Evolutionary conservation across 1,140 invertebrate genomes (phyloP).

Genomic region (Samia ricini): DNA sequence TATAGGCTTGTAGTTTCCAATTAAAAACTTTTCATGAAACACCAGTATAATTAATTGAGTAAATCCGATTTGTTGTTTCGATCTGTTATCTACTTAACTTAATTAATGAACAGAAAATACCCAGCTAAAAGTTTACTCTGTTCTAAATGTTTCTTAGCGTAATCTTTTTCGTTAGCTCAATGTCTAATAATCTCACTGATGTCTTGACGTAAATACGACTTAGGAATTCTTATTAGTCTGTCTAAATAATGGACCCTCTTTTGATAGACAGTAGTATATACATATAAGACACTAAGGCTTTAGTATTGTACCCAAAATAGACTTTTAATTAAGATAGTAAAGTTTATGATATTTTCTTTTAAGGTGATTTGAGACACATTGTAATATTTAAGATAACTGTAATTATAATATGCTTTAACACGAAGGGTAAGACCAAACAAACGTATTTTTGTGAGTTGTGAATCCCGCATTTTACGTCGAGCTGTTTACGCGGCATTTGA

Average conservation of each 20-base stretch:
- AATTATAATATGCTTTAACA: neutral
- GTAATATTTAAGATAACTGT: no score
- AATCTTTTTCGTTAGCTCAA: slow-evolving; percentile 60
- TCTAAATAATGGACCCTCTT: slow-evolving; percentile 53
- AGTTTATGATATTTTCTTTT: neutral
- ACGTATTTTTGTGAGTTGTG: neutral
- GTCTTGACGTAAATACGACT: slow-evolving; percentile 66
- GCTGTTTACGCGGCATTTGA: no score
- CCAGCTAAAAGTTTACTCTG: slow-evolving; percentile 17
- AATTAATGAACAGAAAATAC: slow-evolving; percentile 13
- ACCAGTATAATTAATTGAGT: neutral
- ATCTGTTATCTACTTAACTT: neutral
- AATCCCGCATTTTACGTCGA: no score
- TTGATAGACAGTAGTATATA: neutral
- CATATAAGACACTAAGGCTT: neutral
- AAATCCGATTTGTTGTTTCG: slow-evolving; percentile 12
- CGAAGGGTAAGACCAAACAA: neutral
- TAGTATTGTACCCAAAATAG: no score
- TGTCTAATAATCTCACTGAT: slow-evolving; percentile 56
- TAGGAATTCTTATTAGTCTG: slow-evolving; percentile 66
- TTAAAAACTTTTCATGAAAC: slow-evolving; percentile 8
- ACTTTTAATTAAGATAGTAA: neutral
- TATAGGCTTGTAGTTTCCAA: slow-evolving; percentile 4
- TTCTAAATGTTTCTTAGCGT: slow-evolving; percentile 34
- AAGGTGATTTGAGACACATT: no score